Percentiles rank a stretch among this genome's conserved stretches.
Conservation (phyloP, 1,140 invertebrate species). For the Sitophilus oryzae region DNA sequence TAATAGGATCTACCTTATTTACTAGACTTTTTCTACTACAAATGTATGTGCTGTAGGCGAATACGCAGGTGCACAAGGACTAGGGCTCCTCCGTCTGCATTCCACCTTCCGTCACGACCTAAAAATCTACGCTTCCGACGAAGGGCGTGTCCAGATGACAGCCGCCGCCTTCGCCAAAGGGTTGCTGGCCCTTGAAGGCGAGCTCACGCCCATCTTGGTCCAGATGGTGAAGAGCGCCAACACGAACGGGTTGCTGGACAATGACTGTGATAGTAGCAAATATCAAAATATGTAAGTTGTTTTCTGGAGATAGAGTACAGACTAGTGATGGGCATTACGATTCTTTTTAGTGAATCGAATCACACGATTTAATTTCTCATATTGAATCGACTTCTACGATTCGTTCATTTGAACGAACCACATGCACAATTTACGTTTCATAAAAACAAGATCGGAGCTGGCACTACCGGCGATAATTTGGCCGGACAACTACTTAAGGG, state of each 20-base stretch:
- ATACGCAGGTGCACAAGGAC: conserved; percentile 81
- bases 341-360: too few relatives aligned
- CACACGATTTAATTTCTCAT: too few relatives aligned
- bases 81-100: conserved; percentile 89
- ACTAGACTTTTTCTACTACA: too few relatives aligned
- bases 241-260: conserved; percentile 95
- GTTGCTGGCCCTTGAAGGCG: conserved; percentile 92
- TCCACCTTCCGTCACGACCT: conserved; percentile 98
- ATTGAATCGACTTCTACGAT: too few relatives aligned
- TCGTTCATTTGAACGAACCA: too few relatives aligned
- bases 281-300: conserved; percentile 85
- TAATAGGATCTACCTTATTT: too few relatives aligned
- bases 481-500: too few relatives aligned
- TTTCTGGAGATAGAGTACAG: too few relatives aligned
- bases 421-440: too few relatives aligned
- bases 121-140: conserved; percentile 99
- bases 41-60: conserved; percentile 67
- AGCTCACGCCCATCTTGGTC: conserved; percentile 96
- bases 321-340: too few relatives aligned
- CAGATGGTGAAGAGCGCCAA: conserved; percentile 99
- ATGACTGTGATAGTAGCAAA: conserved; percentile 95
- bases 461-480: too few relatives aligned
- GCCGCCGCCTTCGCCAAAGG: conserved; percentile 99
- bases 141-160: conserved; percentile 98
- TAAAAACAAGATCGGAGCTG: too few relatives aligned